Conservation (phyloP, 2,888 invertebrate genomes). For the Tenthredo distinguenda region DNA sequence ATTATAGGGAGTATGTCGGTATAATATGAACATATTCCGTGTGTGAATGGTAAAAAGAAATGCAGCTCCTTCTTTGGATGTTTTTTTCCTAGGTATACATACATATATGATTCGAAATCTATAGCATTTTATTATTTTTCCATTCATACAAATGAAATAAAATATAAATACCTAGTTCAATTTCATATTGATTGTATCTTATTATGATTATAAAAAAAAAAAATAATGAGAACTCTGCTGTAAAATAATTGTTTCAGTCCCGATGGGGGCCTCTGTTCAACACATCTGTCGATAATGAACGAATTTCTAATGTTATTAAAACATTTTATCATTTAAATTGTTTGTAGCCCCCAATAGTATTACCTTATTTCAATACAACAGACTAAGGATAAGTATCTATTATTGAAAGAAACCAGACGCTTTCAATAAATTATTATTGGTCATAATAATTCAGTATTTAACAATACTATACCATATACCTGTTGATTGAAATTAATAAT, state of each 20-base stretch:
- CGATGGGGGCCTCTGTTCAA: slow-evolving; percentile 56
- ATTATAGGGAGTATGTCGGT: slow-evolving; percentile 56
- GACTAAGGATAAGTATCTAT: slow-evolving; percentile 23
- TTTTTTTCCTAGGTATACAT: slow-evolving; percentile 33
- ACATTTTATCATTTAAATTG: slow-evolving; percentile 65
- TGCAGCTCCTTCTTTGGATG: neutral
- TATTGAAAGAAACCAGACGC: neutral
- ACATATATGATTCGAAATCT: neutral
- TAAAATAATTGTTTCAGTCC: slow-evolving; percentile 63
- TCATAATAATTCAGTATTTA: slow-evolving; percentile 15
- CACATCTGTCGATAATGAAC: slow-evolving; percentile 58
- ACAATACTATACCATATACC: neutral
- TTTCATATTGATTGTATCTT: slow-evolving; percentile 59
- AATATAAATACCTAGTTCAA: slow-evolving; percentile 39
- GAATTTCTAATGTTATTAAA: slow-evolving; percentile 67
- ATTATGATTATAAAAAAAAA: slow-evolving; percentile 59
- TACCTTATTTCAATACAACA: slow-evolving; percentile 9
- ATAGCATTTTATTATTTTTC: slow-evolving; percentile 43
- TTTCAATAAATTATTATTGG: neutral
- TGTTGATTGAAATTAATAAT: neutral
- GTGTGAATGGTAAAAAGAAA: slow-evolving; percentile 51
- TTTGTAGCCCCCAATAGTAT: slow-evolving; percentile 38
- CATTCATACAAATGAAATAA: slow-evolving; percentile 40
- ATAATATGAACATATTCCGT: slow-evolving; percentile 34
- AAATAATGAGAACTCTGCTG: slow-evolving; percentile 59